Conservation (phyloP, 92 coral and sea anemone species). For the Bergia sp. region DNA sequence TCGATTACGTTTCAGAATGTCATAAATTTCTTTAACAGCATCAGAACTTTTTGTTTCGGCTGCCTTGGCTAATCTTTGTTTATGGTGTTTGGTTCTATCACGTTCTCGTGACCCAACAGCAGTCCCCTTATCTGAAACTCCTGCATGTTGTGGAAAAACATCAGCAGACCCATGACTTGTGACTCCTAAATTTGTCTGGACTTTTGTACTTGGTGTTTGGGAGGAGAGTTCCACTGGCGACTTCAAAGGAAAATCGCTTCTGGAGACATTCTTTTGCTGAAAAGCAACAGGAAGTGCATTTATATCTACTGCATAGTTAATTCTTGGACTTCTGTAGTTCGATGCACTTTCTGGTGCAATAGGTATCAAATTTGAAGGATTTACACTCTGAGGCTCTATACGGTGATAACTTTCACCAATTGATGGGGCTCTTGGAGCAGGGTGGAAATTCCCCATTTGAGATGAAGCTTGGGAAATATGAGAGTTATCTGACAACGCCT, state of each 20-base stretch:
- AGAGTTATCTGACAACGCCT: background rate
- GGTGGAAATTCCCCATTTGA: slow-evolving; percentile 2
- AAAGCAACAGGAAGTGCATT: slow-evolving; percentile 18
- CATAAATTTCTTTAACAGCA: slow-evolving; percentile 62
- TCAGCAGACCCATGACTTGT: background rate
- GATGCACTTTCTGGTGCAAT: background rate
- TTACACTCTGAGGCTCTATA: background rate
- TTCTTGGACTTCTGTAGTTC: background rate
- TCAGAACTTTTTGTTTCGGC: slow-evolving; percentile 64
- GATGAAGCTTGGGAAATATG: background rate
- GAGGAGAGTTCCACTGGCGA: background rate
- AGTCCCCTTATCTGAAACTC: background rate
- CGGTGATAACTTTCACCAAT: background rate
- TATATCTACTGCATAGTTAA: slow-evolving; percentile 12
- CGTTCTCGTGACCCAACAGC: background rate
- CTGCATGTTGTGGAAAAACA: background rate
- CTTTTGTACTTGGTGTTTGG: background rate
- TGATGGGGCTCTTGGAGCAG: background rate
- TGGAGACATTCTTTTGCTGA: background rate
- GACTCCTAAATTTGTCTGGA: background rate
- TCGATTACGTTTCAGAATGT: slow-evolving; percentile 65
- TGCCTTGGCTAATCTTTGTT: slow-evolving; percentile 4
- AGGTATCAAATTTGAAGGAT: slow-evolving; percentile 18
- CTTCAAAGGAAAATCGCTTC: background rate
- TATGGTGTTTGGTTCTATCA: background rate